These are phyloP conservation scores for Parambassis ranga DNA, from an alignment of 2,797 vertebrate genomes.

Conservation along the genomic window DNA sequence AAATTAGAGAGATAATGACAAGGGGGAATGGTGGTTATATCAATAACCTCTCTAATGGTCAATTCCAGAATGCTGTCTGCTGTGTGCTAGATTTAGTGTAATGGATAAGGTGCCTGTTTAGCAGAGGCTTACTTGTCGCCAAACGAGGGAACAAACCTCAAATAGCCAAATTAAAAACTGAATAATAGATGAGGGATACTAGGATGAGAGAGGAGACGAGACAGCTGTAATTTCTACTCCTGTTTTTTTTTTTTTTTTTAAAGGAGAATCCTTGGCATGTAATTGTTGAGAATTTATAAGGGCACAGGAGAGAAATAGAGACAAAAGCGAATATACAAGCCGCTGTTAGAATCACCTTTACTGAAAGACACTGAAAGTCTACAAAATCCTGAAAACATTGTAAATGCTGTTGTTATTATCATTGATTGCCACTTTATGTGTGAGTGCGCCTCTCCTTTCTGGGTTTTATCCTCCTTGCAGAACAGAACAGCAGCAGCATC, in stretches of 20 bases:
- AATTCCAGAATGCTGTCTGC: constrained; percentile 79
- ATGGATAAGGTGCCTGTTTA: constrained; percentile 83
- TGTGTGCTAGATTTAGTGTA: constrained; percentile 80
- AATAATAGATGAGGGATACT: constrained; percentile 86
- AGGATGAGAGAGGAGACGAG: constrained; percentile 76
- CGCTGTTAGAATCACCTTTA: constrained; percentile 66
- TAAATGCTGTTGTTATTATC: constrained; percentile 70
- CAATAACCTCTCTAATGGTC: constrained; percentile 82
- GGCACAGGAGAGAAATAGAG: constrained; percentile 60
- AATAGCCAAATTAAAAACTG: constrained; percentile 87
- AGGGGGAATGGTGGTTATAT: constrained; percentile 79
- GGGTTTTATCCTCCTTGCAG: constrained; percentile 51
- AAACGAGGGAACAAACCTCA: constrained; percentile 83
- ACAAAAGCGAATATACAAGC: constrained; percentile 54
- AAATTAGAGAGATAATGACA: constrained; percentile 80
- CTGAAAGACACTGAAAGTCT: constrained; percentile 62
- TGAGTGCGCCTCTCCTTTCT: constrained; percentile 44
- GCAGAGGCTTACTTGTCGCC: constrained; percentile 78
- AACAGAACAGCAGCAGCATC: constrained; percentile 56
- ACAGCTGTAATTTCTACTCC: constrained; percentile 81
- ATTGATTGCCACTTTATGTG: constrained; percentile 55
- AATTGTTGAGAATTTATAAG: constrained; percentile 78
- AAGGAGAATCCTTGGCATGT: constrained; percentile 63
- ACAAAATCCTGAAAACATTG: constrained; percentile 67
- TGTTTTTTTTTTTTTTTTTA: no score